Evolutionary conservation across 2,888 invertebrate species (phyloP), one percentile per base, ranked within the genome.

Genomic region (Tiliacea aurago): DNA sequence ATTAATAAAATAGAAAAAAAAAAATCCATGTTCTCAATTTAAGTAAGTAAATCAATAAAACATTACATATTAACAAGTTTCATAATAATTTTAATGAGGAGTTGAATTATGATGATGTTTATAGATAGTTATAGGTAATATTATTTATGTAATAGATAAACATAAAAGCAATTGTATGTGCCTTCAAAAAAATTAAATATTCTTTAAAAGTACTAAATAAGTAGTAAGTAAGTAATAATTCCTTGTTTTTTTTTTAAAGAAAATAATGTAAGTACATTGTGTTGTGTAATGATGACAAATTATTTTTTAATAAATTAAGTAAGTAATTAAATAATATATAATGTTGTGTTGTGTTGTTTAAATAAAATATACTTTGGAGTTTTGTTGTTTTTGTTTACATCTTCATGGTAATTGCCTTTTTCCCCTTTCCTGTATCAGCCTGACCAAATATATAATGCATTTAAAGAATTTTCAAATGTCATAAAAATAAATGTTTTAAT

Each of bases 401-500:
- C 11, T 4, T 28, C 45, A 28, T 3, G 6, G 11, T 56, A 18
- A 37, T 28, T 56, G 20, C 9, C 6, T 11, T 66, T 51, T 47
- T 53, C 2, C 11, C 10, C 11, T 23, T n/a, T 47, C 4, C 9
- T 45, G 3, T 37, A 23, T 37, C 5, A 18, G 7, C 11, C 13
- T 18, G 6, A 33, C 1, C 49, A 28, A 45, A 56, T 15, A 1
- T 37, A n/a, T 45, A 15, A 18, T 41, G 9, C 3, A 37, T 23
- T n/a, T 4, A 15, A 51, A 33, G 0, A 73, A 33, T 23, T 18
- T 37, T 1, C 5, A 67, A 49, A 70, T 28, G 2, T 78, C 33
- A 41, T 45, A 70, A 62, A 59, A 20, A 49, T 47, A 23, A 41
- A 66, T 45, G 23, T 59, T 73, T 53, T 33, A 47, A 78, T 91